These are phyloP conservation scores for Macheiramphus alcinus DNA, from an alignment of 2,113 vertebrate genomes.

Conservation along the genomic window DNA sequence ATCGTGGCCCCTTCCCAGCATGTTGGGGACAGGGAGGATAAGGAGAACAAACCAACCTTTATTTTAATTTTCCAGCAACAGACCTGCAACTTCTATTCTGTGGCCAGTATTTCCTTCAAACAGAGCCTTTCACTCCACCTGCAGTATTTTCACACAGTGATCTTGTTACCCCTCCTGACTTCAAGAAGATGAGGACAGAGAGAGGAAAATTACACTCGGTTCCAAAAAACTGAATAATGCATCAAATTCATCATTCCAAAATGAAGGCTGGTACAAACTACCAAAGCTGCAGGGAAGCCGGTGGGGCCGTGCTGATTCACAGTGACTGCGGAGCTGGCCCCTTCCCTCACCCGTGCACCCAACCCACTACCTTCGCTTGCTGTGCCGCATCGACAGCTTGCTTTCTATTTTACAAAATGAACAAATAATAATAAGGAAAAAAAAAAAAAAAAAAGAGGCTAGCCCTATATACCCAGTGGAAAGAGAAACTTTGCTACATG, in stretches of 20 bases:
- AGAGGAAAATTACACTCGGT: background rate
- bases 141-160: background rate
- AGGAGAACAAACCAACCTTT: background rate
- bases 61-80: background rate
- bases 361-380: background rate
- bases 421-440: too few species aligned
- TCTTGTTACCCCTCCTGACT: background rate
- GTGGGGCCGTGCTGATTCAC: background rate
- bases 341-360: background rate
- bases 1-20: background rate
- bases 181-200: background rate
- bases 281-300: background rate
- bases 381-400: rapidly evolving
- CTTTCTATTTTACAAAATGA: background rate
- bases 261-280: background rate
- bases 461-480: background rate
- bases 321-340: background rate
- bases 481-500: background rate
- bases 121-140: background rate
- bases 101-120: background rate
- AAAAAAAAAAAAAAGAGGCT: background rate
- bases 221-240: background rate
- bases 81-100: background rate
- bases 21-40: background rate
- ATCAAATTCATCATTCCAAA: background rate